Percentiles rank a stretch among this genome's conserved stretches.
phyloP scores from a whole-genome alignment of 1,140 invertebrate species.

The Formica selysi region DNA sequence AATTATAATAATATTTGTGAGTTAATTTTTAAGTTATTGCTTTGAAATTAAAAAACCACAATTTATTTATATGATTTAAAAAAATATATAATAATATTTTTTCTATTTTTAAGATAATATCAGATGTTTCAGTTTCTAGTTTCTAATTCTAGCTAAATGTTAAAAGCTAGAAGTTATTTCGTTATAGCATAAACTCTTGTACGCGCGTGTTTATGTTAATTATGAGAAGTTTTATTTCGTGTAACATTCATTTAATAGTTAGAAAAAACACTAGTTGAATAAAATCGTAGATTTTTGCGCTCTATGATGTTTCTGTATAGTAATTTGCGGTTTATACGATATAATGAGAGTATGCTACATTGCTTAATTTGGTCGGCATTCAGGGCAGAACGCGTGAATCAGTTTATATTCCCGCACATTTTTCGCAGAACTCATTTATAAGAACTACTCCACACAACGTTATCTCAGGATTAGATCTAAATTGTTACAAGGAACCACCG shows the following conservation, averaged over 20 bases:
- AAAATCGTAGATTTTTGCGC: slow-evolving; percentile 20
- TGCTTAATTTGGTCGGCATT: slow-evolving; percentile 46
- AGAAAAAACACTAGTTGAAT: slow-evolving; percentile 19
- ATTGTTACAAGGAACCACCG: slow-evolving; percentile 31
- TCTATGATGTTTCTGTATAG: slow-evolving; percentile 4
- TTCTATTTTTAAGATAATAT: neutral
- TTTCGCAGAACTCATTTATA: slow-evolving; percentile 24
- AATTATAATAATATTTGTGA: neutral
- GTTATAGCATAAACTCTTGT: neutral
- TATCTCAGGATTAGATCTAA: slow-evolving; percentile 41
- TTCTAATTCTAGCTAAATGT: slow-evolving; percentile 6
- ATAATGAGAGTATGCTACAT: neutral
- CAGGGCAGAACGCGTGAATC: slow-evolving; percentile 40
- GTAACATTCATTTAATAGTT: slow-evolving; percentile 2
- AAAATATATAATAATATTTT: neutral
- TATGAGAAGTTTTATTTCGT: neutral
- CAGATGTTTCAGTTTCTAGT: neutral
- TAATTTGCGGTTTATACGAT: slow-evolving; percentile 11
- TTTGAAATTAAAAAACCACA: neutral
- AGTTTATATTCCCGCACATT: slow-evolving; percentile 25
- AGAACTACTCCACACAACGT: neutral
- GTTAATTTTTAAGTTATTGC: slow-evolving; percentile 16
- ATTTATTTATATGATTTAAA: neutral
- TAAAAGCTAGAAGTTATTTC: neutral
- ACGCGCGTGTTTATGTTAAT: neutral